Conservation (phyloP, 2,113 vertebrate genomes). For the Stictonetta naevosa region DNA sequence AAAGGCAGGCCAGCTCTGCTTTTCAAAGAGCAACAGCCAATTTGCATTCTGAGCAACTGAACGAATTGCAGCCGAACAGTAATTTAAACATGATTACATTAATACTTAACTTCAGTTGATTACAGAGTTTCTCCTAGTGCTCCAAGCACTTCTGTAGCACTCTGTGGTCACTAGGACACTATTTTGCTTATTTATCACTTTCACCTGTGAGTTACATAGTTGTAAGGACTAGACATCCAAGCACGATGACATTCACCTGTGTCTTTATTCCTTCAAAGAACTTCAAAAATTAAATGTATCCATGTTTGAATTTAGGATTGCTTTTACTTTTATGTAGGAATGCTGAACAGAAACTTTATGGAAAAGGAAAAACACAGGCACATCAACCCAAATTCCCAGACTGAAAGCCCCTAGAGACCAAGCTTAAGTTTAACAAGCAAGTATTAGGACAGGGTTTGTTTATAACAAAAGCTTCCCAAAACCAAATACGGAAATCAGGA, state of each 20-base stretch:
- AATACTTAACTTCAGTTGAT: neutral
- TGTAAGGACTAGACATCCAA: neutral
- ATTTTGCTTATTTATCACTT: neutral
- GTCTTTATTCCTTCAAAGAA: neutral
- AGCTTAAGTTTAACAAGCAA: neutral
- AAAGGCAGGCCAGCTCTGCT: neutral
- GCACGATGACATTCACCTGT: neutral
- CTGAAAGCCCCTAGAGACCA: neutral
- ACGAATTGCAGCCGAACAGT: neutral
- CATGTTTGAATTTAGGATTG: neutral
- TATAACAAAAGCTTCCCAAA: neutral
- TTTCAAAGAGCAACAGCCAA: neutral
- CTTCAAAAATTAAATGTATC: neutral
- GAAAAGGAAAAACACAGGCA: neutral
- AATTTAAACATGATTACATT: neutral
- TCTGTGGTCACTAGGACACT: neutral
- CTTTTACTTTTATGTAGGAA: neutral
- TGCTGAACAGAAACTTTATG: neutral
- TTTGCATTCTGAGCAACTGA: neutral
- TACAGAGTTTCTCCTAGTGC: neutral
- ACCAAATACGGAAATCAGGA: conserved; percentile 15
- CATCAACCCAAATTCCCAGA: neutral
- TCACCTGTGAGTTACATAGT: neutral
- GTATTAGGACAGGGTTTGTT: neutral
- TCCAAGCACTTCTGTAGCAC: neutral